Percentiles rank a stretch among this genome's conserved stretches.
Conservation (phyloP, 2,113 vertebrate species). For the Oceanodroma tethys region DNA sequence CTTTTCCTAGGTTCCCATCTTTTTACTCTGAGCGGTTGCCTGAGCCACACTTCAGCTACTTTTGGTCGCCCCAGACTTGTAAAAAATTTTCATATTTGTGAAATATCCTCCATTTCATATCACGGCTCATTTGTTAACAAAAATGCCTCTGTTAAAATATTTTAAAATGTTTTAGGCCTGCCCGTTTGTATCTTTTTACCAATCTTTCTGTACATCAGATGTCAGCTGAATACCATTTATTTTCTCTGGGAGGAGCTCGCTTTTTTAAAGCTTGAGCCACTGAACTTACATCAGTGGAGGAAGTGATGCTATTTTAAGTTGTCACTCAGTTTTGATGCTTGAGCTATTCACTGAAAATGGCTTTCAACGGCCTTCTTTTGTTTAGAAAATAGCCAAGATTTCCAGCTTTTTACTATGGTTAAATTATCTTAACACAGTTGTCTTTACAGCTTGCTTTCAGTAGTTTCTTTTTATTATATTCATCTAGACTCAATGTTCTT, state of each 20-base stretch:
- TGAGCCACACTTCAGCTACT: background rate
- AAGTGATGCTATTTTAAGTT: background rate
- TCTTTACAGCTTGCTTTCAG: background rate
- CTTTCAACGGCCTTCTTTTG: background rate
- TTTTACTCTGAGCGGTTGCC: background rate
- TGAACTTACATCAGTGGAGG: background rate
- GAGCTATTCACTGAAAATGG: background rate
- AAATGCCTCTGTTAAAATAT: background rate
- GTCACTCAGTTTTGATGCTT: background rate
- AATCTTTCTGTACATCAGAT: background rate
- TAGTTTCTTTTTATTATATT: background rate
- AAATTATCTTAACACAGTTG: background rate
- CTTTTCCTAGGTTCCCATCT: background rate
- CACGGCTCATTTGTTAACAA: background rate
- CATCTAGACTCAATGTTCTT: background rate
- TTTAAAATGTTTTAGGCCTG: background rate
- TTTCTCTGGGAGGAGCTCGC: fast-evolving
- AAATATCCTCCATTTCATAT: background rate
- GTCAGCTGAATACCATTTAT: background rate
- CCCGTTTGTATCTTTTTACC: background rate
- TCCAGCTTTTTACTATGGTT: background rate
- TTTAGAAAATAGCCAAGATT: background rate
- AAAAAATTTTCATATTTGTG: background rate
- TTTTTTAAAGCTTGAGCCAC: background rate
- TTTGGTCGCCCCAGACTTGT: background rate